Base-by-base conservation (phyloP, 1,140 invertebrate species). In the Diuraphis noxia region DNA sequence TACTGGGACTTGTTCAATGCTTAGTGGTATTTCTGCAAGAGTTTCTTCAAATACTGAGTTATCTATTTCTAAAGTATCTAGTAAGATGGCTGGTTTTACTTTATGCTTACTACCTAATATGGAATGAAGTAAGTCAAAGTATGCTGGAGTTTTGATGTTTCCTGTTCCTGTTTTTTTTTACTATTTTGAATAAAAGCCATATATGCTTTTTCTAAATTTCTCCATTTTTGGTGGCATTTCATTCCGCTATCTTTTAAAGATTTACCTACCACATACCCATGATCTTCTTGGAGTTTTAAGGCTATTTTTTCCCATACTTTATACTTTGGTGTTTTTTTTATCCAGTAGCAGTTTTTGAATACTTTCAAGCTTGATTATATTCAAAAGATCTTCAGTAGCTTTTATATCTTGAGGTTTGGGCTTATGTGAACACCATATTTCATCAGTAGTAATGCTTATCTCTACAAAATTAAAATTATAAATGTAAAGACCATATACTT, bases 221-320 rank as follows among this genome's bases (percentile, higher is more conserved):
- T 81, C 38, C 79, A 81, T 21, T 81, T 81, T 81, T 81, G 25
- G 25, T 81, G 79, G 40, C 79, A 81, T 81, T 81, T 81, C 19
- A 81, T 81, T 81, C 38, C 79, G 41, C 79, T 81, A 30, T 25
- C 79, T 81, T 81, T 81, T 81, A 81, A 81, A 81, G 79, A 40
- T 81, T 81, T 81, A 81, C 79, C 38, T 81, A 81, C 79, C 38
- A 81, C 79, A 81, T 81, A 81, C 19, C 79, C 21, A 81, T 81
- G 79, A 81, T 81, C 38, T 81, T 41, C 79, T 81, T 81, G 21
- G 21, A 81, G 38, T 25, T 81, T 81, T 40, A 81, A 41, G 4
- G 79, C 79, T 81, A 81, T 81, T 40, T 81, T 81, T 81, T 81
- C 79, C 38, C 79, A 81, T 41, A 81, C 36, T 81, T 81, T 81